phyloP scores from a whole-genome alignment of 2,797 vertebrate genomes.

The Chelon labrosus region DNA sequence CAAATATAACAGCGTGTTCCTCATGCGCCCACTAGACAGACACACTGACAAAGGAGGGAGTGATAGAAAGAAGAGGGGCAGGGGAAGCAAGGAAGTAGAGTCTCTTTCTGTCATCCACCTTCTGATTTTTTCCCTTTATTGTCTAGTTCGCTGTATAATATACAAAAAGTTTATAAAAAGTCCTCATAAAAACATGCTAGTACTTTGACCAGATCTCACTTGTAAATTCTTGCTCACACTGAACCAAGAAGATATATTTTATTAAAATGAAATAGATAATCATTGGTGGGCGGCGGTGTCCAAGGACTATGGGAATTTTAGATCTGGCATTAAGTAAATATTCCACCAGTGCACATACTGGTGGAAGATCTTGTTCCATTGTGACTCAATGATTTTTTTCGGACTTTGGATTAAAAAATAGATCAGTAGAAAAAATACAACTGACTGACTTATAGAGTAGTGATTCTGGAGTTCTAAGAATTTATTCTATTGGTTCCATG shows the following conservation, averaged over 20 bases:
- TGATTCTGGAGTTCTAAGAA: neutral
- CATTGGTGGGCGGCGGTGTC: constrained; percentile 12
- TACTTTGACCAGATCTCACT: neutral
- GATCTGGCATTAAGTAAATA: constrained; percentile 7
- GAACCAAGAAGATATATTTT: constrained; percentile 9
- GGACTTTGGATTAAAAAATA: neutral
- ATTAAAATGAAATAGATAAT: constrained; percentile 30
- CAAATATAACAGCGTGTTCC: constrained; percentile 82
- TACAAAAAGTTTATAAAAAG: constrained; percentile 2
- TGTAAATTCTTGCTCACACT: constrained; percentile 2
- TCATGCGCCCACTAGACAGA: constrained; percentile 66
- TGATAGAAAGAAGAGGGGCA: constrained; percentile 55
- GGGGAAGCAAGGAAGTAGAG: constrained; percentile 28
- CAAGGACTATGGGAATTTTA: constrained; percentile 3
- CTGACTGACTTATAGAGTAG: neutral
- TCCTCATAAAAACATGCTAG: constrained; percentile 22
- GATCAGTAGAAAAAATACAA: too few species aligned
- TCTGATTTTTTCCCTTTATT: constrained; percentile 40
- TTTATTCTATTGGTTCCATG: neutral
- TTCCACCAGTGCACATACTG: neutral
- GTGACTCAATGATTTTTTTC: neutral
- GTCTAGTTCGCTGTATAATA: constrained; percentile 35
- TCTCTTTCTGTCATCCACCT: constrained; percentile 53
- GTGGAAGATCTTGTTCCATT: constrained; percentile 5
- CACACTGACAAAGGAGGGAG: constrained; percentile 46